Evolutionary conservation across 2,888 invertebrate species (phyloP).

Genomic region (Dolomedes plantarius): DNA sequence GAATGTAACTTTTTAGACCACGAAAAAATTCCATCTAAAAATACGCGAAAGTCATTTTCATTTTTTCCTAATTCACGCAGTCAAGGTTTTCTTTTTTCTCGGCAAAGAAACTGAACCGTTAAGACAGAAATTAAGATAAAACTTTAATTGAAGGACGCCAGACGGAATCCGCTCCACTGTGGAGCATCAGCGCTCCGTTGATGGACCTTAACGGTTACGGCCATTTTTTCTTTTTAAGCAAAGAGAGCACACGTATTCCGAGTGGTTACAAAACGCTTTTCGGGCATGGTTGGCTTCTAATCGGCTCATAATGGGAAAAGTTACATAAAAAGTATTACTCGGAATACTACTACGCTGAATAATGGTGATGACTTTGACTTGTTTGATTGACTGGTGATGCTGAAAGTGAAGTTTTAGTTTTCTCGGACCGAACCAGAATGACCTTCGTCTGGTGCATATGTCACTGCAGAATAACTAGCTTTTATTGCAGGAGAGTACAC

Average conservation of each 20-base stretch:
- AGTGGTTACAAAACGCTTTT: background rate
- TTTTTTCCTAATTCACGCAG: too few relatives aligned
- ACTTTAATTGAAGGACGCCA: conserved; percentile 7
- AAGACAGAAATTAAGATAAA: background rate
- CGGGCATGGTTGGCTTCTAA: background rate
- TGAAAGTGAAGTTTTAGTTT: background rate
- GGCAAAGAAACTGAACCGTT: background rate
- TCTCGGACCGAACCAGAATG: background rate
- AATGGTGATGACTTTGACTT: background rate
- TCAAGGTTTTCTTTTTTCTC: too few relatives aligned
- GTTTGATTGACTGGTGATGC: background rate
- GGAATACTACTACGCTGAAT: background rate
- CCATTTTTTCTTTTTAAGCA: background rate
- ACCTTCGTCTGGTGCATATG: background rate
- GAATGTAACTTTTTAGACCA: too few relatives aligned
- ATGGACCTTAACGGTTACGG: conserved; percentile 37
- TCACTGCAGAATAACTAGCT: too few relatives aligned
- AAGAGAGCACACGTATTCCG: background rate
- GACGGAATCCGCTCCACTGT: background rate
- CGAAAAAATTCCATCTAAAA: too few relatives aligned
- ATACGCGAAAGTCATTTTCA: too few relatives aligned
- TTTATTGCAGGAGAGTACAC: too few relatives aligned
- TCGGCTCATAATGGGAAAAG: background rate
- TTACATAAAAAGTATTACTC: background rate
- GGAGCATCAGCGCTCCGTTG: conserved; percentile 45